Conservation (phyloP, 2,797 vertebrate species). For the Phaenicophaeus curvirostris region DNA sequence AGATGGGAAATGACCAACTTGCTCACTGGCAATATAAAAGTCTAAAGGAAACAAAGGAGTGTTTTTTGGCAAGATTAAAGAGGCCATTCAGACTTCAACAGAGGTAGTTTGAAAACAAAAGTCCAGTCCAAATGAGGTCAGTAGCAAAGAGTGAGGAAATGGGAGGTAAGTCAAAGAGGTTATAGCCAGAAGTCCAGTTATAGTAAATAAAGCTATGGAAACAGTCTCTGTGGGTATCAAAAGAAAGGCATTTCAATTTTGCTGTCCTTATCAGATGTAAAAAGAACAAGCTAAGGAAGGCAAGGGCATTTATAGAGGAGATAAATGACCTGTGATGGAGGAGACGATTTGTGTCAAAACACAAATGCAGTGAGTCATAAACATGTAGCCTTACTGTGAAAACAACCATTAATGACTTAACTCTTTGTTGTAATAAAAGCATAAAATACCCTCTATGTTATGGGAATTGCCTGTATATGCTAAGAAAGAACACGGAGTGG, state of each 20-base stretch:
- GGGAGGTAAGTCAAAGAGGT: not conserved
- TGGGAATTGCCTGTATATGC: not conserved
- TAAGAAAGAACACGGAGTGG: not conserved
- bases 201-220: not conserved
- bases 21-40: not conserved
- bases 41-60: not conserved
- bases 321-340: not conserved
- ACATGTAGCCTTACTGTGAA: not conserved
- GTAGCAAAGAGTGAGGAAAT: not conserved
- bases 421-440: not conserved
- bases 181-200: not conserved
- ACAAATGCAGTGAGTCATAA: not conserved
- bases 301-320: not conserved
- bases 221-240: not conserved
- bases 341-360: not conserved
- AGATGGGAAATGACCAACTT: not conserved
- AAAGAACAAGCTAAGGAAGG: not conserved
- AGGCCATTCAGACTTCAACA: not conserved
- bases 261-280: not conserved
- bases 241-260: not conserved
- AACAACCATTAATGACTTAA: not conserved
- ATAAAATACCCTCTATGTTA: not conserved
- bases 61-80: not conserved
- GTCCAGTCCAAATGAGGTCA: not conserved
- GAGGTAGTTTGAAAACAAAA: not conserved